Conservation (phyloP, 2,888 invertebrate genomes). For the Troides helena region DNA sequence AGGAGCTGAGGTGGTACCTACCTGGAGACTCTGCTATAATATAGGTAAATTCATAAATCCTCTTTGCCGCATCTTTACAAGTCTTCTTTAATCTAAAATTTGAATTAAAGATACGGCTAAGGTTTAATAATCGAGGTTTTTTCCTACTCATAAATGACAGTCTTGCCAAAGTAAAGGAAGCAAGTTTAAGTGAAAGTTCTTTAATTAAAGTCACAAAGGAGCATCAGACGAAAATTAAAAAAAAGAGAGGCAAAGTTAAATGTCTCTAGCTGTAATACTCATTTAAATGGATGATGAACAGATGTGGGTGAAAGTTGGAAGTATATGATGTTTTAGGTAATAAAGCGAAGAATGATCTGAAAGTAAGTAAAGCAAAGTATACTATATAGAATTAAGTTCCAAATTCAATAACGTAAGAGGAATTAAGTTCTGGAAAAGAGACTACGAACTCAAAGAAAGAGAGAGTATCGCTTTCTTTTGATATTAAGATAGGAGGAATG, state of each 20-base stretch:
- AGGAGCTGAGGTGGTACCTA: too few relatives aligned
- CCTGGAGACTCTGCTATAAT: too few relatives aligned
- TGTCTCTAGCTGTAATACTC: neutral
- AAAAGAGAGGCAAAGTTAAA: neutral
- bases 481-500: too few relatives aligned
- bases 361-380: too few relatives aligned
- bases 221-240: slow-evolving; percentile 3
- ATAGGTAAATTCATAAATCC: too few relatives aligned
- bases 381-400: too few relatives aligned
- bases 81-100: neutral
- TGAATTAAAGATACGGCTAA: neutral
- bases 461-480: too few relatives aligned
- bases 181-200: slow-evolving; percentile 5
- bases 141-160: neutral
- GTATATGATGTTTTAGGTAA: neutral
- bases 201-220: slow-evolving; percentile 6
- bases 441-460: too few relatives aligned
- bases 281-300: neutral
- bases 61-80: neutral
- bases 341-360: neutral
- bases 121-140: neutral
- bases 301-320: neutral
- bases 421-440: too few relatives aligned
- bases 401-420: too few relatives aligned
- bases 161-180: slow-evolving; percentile 5